These are phyloP conservation scores for Ophion obscuratus DNA, from an alignment of 2,888 invertebrate species.

Conservation along the genomic window DNA sequence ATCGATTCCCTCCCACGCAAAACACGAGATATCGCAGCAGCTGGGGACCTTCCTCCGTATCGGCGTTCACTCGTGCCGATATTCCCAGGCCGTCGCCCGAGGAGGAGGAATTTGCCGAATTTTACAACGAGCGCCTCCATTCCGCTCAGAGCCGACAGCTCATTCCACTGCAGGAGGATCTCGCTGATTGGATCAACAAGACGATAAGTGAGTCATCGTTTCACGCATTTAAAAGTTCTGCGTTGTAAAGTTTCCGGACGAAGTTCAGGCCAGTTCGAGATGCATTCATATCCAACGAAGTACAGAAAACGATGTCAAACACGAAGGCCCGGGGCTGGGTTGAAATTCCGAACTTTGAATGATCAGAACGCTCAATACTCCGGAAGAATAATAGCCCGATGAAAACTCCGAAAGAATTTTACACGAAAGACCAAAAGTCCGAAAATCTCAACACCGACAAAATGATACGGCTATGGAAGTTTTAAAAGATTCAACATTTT, in stretches of 20 bases:
- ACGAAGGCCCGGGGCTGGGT: too few species aligned
- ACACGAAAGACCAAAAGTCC: too few species aligned
- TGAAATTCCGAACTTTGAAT: too few species aligned
- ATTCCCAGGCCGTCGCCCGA: slow-evolving; percentile 81
- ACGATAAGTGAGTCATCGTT: slow-evolving; percentile 88
- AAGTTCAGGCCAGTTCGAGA: not conserved
- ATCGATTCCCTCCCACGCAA: slow-evolving; percentile 82
- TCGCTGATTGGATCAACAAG: slow-evolving; percentile 95
- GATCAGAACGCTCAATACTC: too few species aligned
- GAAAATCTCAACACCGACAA: too few species aligned
- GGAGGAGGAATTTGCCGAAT: slow-evolving; percentile 87
- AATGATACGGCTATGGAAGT: too few species aligned
- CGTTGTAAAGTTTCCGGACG: not conserved
- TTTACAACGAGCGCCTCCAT: slow-evolving; percentile 90
- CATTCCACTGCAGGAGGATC: slow-evolving; percentile 93
- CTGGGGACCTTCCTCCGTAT: slow-evolving; percentile 87
- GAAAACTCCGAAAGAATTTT: too few species aligned
- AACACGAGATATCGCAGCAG: slow-evolving; percentile 84
- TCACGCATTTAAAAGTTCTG: not conserved
- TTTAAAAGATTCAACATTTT: too few species aligned
- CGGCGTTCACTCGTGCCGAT: slow-evolving; percentile 81
- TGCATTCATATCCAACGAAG: not conserved
- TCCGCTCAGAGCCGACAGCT: slow-evolving; percentile 92
- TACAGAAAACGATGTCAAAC: too few species aligned
- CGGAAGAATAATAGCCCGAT: too few species aligned